Percentiles rank a stretch among this genome's conserved stretches.
These are phyloP conservation scores for Dryobota labecula DNA, from an alignment of 2,888 invertebrate genomes.

Conservation along the genomic window DNA sequence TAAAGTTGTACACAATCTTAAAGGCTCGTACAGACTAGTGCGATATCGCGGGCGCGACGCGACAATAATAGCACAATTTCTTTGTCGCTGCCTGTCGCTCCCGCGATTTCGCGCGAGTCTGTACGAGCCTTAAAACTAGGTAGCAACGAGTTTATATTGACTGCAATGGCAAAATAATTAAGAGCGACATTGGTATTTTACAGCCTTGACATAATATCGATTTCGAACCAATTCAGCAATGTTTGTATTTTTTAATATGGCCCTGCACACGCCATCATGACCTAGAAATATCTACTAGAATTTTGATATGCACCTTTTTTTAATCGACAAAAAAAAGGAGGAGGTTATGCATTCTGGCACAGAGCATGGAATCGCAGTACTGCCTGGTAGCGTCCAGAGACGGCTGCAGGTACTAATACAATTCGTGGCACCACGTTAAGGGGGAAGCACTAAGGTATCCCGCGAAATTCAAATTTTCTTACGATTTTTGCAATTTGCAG, in stretches of 20 bases:
- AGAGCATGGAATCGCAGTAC: too few relatives aligned
- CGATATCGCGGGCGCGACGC: too few relatives aligned
- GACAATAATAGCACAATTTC: too few relatives aligned
- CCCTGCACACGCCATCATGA: not conserved
- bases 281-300: not conserved
- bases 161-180: slow-evolving; percentile 51
- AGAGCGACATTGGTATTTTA: slow-evolving; percentile 40
- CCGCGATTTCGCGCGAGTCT: too few relatives aligned
- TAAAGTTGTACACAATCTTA: not conserved
- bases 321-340: not conserved
- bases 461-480: too few relatives aligned
- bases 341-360: too few relatives aligned
- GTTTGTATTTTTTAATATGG: slow-evolving; percentile 33
- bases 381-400: not conserved
- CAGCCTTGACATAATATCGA: slow-evolving; percentile 46
- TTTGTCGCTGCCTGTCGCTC: too few relatives aligned
- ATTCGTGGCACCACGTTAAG: too few relatives aligned
- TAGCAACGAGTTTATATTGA: not conserved
- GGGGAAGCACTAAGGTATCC: too few relatives aligned
- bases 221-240: slow-evolving; percentile 28
- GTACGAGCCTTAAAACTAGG: too few relatives aligned
- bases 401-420: not conserved
- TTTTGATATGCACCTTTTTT: slow-evolving; percentile 4
- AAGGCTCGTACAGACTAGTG: too few relatives aligned
- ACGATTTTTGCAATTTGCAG: too few relatives aligned